These are phyloP conservation scores for Carassius carassius DNA, from an alignment of 2,113 vertebrate species.

Conservation along the genomic window DNA sequence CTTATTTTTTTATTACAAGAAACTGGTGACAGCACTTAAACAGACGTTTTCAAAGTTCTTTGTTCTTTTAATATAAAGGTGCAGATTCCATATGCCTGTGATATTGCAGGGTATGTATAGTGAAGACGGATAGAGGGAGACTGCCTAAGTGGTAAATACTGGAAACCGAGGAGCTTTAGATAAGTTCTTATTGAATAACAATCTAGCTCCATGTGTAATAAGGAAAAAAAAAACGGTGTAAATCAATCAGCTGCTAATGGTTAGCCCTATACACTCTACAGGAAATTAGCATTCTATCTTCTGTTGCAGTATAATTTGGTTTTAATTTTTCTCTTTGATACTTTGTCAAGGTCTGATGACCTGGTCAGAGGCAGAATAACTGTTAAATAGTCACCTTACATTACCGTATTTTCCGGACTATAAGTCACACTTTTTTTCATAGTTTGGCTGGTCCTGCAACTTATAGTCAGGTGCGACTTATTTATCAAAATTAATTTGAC, in stretches of 20 bases:
- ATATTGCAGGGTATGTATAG: neutral
- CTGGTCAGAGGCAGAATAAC: neutral
- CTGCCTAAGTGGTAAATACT: neutral
- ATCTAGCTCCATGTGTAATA: neutral
- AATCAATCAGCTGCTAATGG: conserved; percentile 3
- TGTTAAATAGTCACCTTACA: neutral
- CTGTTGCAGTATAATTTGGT: neutral
- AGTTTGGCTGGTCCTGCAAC: no score
- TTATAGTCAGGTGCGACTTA: no score
- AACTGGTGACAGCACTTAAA: neutral
- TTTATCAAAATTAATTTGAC: no score
- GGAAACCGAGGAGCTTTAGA: neutral
- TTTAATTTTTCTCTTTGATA: conserved; percentile 2
- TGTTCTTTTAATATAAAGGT: neutral
- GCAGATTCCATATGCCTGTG: neutral
- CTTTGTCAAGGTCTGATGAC: neutral
- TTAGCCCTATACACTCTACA: neutral
- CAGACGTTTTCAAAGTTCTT: neutral
- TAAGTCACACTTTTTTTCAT: no score
- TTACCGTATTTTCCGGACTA: no score
- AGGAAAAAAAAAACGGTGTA: neutral
- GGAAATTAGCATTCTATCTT: neutral
- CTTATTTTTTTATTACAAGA: neutral
- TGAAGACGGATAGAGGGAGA: neutral
- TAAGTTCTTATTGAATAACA: neutral